Evolutionary conservation across 2,113 vertebrate genomes (phyloP).

Genomic region (Prietella phreatophila): DNA sequence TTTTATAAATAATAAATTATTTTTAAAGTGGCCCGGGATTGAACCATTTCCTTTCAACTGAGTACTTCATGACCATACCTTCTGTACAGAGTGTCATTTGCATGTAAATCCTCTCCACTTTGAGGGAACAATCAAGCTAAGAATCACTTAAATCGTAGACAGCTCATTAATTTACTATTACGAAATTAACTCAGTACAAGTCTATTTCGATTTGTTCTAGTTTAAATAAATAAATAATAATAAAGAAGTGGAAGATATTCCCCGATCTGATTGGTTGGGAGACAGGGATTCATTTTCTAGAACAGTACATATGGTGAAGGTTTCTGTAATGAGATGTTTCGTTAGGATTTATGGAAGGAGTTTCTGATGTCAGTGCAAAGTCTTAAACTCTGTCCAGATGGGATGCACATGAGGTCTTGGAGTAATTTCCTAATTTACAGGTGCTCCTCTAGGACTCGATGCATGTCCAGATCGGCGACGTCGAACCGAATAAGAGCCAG

Average conservation of each 20-base stretch:
- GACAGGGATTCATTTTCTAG: neutral
- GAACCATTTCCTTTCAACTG: neutral
- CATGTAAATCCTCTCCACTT: neutral
- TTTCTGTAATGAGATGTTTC: neutral
- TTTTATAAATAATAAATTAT: too few species aligned
- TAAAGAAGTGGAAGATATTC: neutral
- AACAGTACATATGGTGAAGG: neutral
- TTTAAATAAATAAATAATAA: neutral
- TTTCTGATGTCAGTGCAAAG: neutral
- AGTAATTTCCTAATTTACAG: neutral
- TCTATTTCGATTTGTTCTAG: too few species aligned
- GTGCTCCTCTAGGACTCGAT: neutral
- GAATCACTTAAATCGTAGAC: too few species aligned
- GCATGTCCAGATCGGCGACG: too few species aligned
- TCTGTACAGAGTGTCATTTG: too few species aligned
- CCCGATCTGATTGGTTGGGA: neutral
- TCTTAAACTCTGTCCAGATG: neutral
- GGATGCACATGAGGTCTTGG: neutral
- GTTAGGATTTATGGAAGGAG: neutral
- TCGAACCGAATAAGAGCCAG: too few species aligned
- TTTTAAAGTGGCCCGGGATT: neutral
- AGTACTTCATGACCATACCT: neutral
- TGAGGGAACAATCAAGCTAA: too few species aligned
- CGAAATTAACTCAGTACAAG: too few species aligned
- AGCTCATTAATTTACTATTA: too few species aligned